Base-by-base conservation (phyloP, 1,140 invertebrate genomes). In the Bombus confusus region DNA sequence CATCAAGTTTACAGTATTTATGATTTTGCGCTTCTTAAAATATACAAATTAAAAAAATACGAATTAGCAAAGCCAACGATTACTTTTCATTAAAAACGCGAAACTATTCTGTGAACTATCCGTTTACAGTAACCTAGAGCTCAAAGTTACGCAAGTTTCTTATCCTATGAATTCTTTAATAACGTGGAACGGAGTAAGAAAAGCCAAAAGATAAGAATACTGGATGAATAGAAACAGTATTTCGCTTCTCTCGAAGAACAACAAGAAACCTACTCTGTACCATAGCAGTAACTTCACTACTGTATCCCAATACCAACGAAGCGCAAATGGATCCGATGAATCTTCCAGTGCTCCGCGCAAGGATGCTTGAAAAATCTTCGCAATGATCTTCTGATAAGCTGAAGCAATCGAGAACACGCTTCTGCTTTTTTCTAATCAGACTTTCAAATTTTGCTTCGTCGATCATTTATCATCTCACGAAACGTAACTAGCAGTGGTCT, bases 181-280 rank as follows among this genome's bases (percentile, higher is more conserved):
- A 52, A 34, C 31, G 25, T 6, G 39, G 25, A 39, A 37, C 25
- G 25, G 18, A 0, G 18, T 52, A 52, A 52, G 47, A 52, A 28
- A 25, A n/a, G 37, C 15, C 39, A 28, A 57, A 28, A 43, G 52
- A 64, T 74, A 74, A 66, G 80, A 73, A 73, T 81, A 25, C 52
- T 13, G 47, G 41, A 82, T 62, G 80, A 62, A 43, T 73, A 73
- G 73, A 81, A 81, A 81, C 73, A 73, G 73, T 64, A 71, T 34
- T 71, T 31, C 47, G 68, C 28, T n/a, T 39, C 12, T 5, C 18
- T 4, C 18, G 47, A 52, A 52, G 18, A 52, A 25, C 31, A 75
- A 52, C 43, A 28, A 74, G 80, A 66, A 83, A 75, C 28, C 13
- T 22, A 8, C 41, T 5, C 39, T 62, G 15, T 52, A 52, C 1